A percentile compares a stretch with the other conserved stretches of the same genome.
These are phyloP conservation scores for Trogon surrucura DNA, from an alignment of 2,113 vertebrate species.

Conservation along the genomic window DNA sequence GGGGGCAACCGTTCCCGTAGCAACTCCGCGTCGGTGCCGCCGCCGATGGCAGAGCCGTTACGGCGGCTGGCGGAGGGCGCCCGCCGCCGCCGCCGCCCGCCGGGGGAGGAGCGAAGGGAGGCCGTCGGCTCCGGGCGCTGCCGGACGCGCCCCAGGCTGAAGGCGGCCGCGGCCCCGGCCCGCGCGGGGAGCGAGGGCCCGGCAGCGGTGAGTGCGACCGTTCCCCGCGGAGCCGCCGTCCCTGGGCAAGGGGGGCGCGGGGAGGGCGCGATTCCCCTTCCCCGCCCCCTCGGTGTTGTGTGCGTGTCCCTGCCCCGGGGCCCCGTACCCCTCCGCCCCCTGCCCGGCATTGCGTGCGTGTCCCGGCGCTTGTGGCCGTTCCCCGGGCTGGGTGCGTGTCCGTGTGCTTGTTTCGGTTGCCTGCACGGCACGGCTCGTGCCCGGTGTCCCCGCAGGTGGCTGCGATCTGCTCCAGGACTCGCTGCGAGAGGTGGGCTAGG, in stretches of 20 bases:
- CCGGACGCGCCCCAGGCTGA: background rate
- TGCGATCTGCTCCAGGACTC: background rate
- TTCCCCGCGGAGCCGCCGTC: too few relatives aligned
- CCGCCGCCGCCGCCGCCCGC: background rate
- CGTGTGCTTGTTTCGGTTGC: background rate
- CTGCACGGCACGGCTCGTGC: background rate
- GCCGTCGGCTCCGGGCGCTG: background rate
- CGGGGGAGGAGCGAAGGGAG: background rate
- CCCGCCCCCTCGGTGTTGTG: too few relatives aligned
- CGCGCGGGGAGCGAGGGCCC: background rate
- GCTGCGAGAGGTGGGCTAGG: rapidly evolving
- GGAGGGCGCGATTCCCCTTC: too few relatives aligned
- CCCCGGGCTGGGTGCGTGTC: background rate
- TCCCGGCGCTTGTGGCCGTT: background rate
- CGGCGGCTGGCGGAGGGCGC: background rate
- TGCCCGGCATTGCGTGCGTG: too few relatives aligned
- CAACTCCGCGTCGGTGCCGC: background rate
- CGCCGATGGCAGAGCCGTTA: background rate
- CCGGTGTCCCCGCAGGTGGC: rapidly evolving
- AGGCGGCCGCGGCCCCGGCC: background rate
- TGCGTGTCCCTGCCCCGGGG: too few relatives aligned
- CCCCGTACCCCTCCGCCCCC: too few relatives aligned
- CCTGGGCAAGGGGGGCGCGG: too few relatives aligned
- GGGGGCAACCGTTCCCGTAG: background rate
- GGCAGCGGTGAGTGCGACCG: slow-evolving; percentile 13